Evolutionary conservation across 23 tunicate species (phyloP), one percentile per base, ranked within the genome.

Genomic region (Styela clava): DNA sequence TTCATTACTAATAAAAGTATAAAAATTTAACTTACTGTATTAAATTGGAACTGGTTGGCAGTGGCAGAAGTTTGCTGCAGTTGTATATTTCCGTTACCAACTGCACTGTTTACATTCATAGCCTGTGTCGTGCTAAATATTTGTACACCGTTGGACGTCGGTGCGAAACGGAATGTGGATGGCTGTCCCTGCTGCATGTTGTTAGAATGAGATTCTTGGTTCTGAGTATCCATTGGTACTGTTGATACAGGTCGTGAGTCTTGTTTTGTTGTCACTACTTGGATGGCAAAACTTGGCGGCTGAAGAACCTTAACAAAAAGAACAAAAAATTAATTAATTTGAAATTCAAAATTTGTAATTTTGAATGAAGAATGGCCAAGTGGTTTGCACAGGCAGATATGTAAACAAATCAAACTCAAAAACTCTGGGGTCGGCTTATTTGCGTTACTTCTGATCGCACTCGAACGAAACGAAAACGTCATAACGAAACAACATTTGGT

Each of bases 211-310:
- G 16, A 24, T 35, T 76, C 81, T 29, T 76, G 81, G 32, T 37
- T 76, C 37, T 52, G 64, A 20, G 81, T 52, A 5, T 76, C 81
- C 81, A 76, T 76, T 5, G 81, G 81, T 44, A 76, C 81, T 16
- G 31, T 31, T 19, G 64, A n/a, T 24, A 76, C 44, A 18, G 65
- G 33, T 18, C 33, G 52, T 5, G 81, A 44, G 7, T 76, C 81
- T 1, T 19, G 71, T 24, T 67, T 19, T 18, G 31, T 67, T 1
- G 71, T 18, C n/a, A 67, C 71, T 29, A 67, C 71, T 29, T 67
- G 30, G 24, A 25, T 67, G 23, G 31, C 71, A 22, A 67, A 67
- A 67, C 71, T 29, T 67, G 21, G 71, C 16, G 71, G 71, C 71
- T 27, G 31, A 16, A 44, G 56, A 44, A 44, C 12, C 56, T 44